Conservation (phyloP, 92 coral and sea anemone genomes). For the Porites evermanni region DNA sequence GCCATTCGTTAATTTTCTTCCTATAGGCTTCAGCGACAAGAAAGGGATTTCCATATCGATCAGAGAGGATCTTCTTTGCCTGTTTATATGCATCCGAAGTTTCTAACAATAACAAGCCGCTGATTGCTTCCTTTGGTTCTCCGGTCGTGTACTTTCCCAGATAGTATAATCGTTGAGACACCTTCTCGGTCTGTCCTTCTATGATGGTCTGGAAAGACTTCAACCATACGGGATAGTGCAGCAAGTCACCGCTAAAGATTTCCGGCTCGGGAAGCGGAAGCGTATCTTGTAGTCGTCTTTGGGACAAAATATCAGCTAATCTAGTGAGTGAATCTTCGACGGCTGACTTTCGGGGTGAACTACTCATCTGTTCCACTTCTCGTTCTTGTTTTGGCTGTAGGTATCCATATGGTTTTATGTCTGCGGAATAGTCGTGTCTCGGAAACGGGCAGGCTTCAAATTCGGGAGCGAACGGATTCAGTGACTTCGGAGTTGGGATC, state of each 20-base stretch:
- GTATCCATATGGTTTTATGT: not conserved
- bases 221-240: conserved; percentile 59
- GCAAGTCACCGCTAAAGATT: conserved; percentile 52
- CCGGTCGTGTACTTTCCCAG: conserved; percentile 61
- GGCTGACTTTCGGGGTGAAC: conserved; percentile 10
- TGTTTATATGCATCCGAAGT: conserved; percentile 53
- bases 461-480: conserved; percentile 1
- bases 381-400: not conserved
- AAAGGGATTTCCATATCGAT: conserved; percentile 66
- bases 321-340: conserved; percentile 15
- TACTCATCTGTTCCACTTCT: not conserved
- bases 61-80: conserved; percentile 47
- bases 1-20: conserved; percentile 60
- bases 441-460: not conserved
- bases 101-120: conserved; percentile 42
- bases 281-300: not conserved
- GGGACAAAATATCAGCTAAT: not conserved
- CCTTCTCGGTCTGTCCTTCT: conserved; percentile 40
- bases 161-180: conserved; percentile 44
- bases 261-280: conserved; percentile 15
- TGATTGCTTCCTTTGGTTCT: conserved; percentile 67
- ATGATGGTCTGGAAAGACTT: conserved; percentile 65
- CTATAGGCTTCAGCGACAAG: conserved; percentile 36
- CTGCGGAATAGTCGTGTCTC: not conserved
- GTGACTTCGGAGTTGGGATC: not conserved